Evolutionary conservation across 2,797 vertebrate genomes (phyloP), one percentile per base, ranked within the genome.

Genomic region (Diplodus puntazzo): DNA sequence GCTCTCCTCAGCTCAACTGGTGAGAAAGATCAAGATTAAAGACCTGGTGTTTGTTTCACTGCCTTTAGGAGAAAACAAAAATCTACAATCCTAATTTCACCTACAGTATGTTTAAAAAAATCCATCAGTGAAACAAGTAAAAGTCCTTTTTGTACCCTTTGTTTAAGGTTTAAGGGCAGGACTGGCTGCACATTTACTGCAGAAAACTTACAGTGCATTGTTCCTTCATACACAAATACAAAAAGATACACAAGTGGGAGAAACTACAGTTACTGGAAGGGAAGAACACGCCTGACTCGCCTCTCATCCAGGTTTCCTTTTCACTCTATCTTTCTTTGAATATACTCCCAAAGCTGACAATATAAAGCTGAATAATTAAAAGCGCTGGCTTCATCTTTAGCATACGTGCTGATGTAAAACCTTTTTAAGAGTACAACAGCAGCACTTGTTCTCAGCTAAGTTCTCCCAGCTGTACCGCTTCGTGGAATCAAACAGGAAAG

Each of bases 11-110:
- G 52, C 42, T 76, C 60, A 60, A 77, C 57, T 45, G 39, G 16
- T 55, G 59, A 68, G 30, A 39, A 39, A 48, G 53, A 83, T 77
- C 66, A 66, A 79, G 79, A 81, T 82, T 69, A 72, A 27, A 39
- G 16, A 63, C 60, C 53, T 62, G 5, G 61, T 61, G 79, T 67
- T 61, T 4, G 27, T 70, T 71, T 63, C 25, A 76, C 23, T 79
- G 43, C 45, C 18, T 55, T 0, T 54, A 48, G 27, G 52, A 13
- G 5, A 8, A 3, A 14, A 2, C 16, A 30, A 57, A 49, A 54
- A 48, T 30, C 46, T 39, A 20, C 46, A 69, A 64, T 63, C 21
- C 42, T 11, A 42, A 23, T 63, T 48, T 70, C 23, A 10, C 17
- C 48, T 7, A 16, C 2, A 57, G 14, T 30, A 9, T 62, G 57